These are phyloP conservation scores for Whitmania pigra DNA, from an alignment of 1,140 invertebrate genomes.

Conservation along the genomic window DNA sequence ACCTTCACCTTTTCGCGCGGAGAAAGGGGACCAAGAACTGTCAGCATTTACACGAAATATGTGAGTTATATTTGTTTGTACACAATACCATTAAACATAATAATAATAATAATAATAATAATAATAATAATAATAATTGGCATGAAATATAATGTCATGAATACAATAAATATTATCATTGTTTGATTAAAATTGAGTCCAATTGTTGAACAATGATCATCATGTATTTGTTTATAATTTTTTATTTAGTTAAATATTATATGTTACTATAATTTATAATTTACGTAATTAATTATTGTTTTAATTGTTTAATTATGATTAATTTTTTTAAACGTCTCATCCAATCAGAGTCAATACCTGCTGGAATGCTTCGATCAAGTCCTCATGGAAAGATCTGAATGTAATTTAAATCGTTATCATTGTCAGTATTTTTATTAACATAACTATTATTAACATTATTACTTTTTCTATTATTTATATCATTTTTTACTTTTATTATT, in stretches of 20 bases:
- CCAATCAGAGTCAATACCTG: constrained; percentile 3
- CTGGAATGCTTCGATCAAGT: constrained; percentile 4
- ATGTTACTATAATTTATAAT: not conserved
- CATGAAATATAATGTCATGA: too few species aligned
- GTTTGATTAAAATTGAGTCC: not conserved
- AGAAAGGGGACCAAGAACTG: not conserved
- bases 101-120: too few species aligned
- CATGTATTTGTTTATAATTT: too few species aligned
- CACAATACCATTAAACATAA: not conserved
- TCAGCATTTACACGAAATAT: not conserved
- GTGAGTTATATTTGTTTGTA: not conserved
- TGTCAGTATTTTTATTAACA: not conserved
- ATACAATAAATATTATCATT: too few species aligned
- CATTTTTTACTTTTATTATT: too few species aligned
- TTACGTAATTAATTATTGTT: not conserved
- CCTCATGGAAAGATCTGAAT: not conserved
- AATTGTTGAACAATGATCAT: not conserved
- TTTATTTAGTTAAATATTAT: too few species aligned
- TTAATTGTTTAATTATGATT: too few species aligned
- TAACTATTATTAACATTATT: not conserved
- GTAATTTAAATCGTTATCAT: not conserved
- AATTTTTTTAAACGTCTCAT: too few species aligned
- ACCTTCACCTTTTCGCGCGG: not conserved
- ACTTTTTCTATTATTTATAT: not conserved
- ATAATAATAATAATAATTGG: too few species aligned